Conservation (phyloP, 1,140 invertebrate genomes). For the Anoplophora glabripennis region DNA sequence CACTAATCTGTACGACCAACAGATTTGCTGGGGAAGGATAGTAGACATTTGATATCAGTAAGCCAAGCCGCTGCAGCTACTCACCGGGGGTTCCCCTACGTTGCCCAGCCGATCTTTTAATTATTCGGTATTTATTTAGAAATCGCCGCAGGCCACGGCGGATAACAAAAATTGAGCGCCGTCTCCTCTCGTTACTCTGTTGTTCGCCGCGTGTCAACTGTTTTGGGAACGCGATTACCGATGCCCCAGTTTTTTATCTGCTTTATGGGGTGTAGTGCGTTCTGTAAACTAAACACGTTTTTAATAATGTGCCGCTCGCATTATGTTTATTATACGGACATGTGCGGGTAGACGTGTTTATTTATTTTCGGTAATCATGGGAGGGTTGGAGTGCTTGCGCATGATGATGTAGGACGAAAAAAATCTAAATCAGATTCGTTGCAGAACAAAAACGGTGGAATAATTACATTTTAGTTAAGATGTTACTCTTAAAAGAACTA, state of each 20-base stretch:
- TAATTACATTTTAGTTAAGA: too few relatives aligned
- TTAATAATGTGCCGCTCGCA: constrained; percentile 12
- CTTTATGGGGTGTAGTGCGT: constrained; percentile 15
- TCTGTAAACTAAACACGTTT: constrained; percentile 8
- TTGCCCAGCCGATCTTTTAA: constrained; percentile 6
- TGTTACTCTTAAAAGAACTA: too few relatives aligned
- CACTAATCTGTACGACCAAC: too few relatives aligned
- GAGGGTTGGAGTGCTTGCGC: not conserved
- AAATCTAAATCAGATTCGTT: too few relatives aligned
- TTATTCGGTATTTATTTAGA: constrained; percentile 18
- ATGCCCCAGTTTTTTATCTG: constrained; percentile 15
- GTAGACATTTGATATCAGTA: constrained; percentile 11
- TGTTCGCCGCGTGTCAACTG: constrained; percentile 13
- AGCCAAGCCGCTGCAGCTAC: constrained; percentile 1
- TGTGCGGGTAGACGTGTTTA: not conserved
- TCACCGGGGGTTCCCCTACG: constrained; percentile 10
- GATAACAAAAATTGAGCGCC: constrained; percentile 12
- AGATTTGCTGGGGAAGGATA: too few relatives aligned
- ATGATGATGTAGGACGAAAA: too few relatives aligned
- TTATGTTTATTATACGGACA: not conserved
- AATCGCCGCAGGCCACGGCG: constrained; percentile 9
- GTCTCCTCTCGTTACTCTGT: not conserved
- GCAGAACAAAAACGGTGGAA: too few relatives aligned
- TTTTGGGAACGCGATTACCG: constrained; percentile 17
- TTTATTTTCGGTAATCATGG: not conserved